Conservation (phyloP, 2,888 invertebrate genomes). For the Drosophila greeni region DNA sequence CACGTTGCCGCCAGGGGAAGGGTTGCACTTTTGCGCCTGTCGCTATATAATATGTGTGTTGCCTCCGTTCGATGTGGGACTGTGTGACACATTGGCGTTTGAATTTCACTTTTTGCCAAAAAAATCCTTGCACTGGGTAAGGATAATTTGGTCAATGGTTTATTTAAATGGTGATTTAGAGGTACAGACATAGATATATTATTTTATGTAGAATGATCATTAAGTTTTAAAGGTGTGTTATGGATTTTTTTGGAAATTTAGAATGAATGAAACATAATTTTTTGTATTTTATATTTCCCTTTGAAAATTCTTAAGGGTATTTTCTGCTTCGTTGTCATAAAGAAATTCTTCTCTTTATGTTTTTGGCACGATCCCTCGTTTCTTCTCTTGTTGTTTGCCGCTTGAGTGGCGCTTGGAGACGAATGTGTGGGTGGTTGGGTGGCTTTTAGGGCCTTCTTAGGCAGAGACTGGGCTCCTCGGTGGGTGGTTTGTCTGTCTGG, state of each 20-base stretch:
- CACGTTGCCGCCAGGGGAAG: slow-evolving; percentile 61
- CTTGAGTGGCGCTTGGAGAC: slow-evolving; percentile 45
- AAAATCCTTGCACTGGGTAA: not conserved
- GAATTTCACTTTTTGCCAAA: slow-evolving; percentile 22
- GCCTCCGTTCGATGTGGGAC: slow-evolving; percentile 19
- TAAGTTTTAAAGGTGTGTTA: not conserved
- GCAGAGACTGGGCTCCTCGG: not conserved
- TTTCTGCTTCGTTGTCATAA: not conserved
- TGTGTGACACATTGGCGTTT: slow-evolving; percentile 56
- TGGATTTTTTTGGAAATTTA: too few species aligned
- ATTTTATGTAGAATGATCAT: not conserved
- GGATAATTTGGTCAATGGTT: not conserved
- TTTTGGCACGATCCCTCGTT: slow-evolving; percentile 11
- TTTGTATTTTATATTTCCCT: too few species aligned
- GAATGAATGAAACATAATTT: too few species aligned
- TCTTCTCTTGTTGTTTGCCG: slow-evolving; percentile 29
- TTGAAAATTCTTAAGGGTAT: not conserved
- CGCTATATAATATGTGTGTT: not conserved
- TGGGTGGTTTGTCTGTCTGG: slow-evolving; percentile 49
- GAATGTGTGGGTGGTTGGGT: slow-evolving; percentile 3
- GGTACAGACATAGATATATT: too few species aligned
- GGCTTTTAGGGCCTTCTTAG: slow-evolving; percentile 6
- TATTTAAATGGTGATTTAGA: not conserved
- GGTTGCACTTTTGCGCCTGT: slow-evolving; percentile 50
- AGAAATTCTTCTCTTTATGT: too few species aligned